Evolutionary conservation across 2,888 invertebrate genomes (phyloP), one percentile per base, ranked within the genome.

Genomic region (Protophormia terraenovae): DNA sequence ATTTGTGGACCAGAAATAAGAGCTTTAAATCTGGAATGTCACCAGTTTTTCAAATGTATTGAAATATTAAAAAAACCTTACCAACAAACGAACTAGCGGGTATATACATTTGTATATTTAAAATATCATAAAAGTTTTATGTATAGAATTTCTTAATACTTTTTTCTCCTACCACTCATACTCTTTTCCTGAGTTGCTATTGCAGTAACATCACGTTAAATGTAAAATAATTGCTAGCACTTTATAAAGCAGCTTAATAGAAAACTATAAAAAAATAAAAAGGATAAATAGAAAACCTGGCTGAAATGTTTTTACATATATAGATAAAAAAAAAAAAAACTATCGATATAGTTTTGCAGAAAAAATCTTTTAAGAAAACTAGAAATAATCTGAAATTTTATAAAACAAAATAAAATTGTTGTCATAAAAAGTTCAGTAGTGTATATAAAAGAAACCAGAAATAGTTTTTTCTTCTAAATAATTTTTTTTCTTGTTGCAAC

Each of bases 141-240:
- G 69, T 71, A 60, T 77, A 47, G 16, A 67, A 29, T 22, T 45
- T 60, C 53, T 45, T 62, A n/a, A n/a, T 62, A n/a, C 29, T 29
- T 60, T 60, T n/a, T 58, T 41, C n/a, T 67, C 2, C 55, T 77
- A 35, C 50, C 27, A 55, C 29, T 32, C 4, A 38, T 19, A 55
- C 29, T 32, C 4, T 19, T 24, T 60, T 79, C 22, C 27, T 50
- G 38, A 10, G 58, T 32, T 76, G 41, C 55, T 62, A 55, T 29
- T 71, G 67, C 69, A 79, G 69, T 38, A 75, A 75, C 50, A 79
- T 79, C 78, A 78, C 62, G 73, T 79, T 83, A 75, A 71, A 84
- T 84, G 69, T 66, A 79, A 84, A 79, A 75, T 84, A 84, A 84
- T 84, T 84, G 79, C 69, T 75, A 55, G 64, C 75, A 79, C 73